Conservation (phyloP, 2,888 invertebrate genomes). For the Palloptera scutellata region DNA sequence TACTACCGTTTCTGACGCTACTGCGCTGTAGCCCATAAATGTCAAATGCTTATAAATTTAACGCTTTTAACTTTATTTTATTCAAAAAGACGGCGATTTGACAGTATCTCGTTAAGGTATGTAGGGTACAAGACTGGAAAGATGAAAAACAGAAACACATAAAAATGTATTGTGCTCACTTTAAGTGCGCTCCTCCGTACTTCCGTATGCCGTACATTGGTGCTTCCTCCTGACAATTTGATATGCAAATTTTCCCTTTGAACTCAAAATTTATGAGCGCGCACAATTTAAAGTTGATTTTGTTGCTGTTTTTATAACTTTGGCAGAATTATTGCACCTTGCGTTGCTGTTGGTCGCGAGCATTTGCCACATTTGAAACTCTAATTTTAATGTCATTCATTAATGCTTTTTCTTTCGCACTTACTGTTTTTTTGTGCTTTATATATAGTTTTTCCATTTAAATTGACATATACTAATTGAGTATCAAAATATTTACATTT, state of each 20-base stretch:
- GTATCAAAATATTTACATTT: conserved; percentile 35
- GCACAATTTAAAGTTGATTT: conserved; percentile 1
- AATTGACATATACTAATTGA: conserved; percentile 30
- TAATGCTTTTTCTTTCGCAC: too few relatives aligned
- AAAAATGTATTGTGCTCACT: neutral
- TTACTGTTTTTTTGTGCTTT: neutral
- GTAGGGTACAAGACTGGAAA: neutral
- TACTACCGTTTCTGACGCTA: too few relatives aligned
- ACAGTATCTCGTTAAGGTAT: too few relatives aligned
- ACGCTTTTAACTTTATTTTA: conserved; percentile 32
- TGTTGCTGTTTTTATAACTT: neutral
- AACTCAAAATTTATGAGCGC: conserved; percentile 19
- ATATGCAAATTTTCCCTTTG: conserved; percentile 24
- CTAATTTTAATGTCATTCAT: too few relatives aligned
- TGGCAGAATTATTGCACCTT: neutral
- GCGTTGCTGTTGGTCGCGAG: neutral
- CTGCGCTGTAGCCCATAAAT: conserved; percentile 26
- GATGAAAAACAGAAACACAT: neutral
- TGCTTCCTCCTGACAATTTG: conserved; percentile 12
- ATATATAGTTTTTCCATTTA: conserved; percentile 21
- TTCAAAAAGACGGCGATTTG: neutral
- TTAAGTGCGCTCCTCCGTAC: too few relatives aligned
- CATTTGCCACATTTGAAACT: too few relatives aligned
- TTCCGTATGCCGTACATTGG: too few relatives aligned
- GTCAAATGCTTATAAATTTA: conserved; percentile 35